phyloP scores from a whole-genome alignment of 2,888 invertebrate genomes.

The Ctena decussata region DNA sequence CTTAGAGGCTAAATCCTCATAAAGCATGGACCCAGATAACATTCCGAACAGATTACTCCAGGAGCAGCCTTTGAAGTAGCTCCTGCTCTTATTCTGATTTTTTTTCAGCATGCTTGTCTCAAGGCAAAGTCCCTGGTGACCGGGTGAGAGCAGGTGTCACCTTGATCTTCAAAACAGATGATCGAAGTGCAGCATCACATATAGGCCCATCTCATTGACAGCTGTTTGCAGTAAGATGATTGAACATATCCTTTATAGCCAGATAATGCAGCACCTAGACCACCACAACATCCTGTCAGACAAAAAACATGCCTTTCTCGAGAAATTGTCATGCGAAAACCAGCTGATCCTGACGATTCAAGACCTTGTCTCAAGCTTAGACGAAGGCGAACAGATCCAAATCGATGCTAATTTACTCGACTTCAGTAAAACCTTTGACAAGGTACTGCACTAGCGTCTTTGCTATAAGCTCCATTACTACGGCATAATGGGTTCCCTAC shows the following conservation, averaged over 20 bases:
- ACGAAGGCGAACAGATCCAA: conserved; percentile 37
- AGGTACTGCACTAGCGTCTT: background rate
- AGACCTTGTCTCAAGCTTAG: conserved; percentile 27
- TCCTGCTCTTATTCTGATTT: conserved; percentile 32
- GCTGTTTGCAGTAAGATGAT: conserved; percentile 50
- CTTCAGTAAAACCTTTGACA: conserved; percentile 48
- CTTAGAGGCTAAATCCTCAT: conserved; percentile 36
- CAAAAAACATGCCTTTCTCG: conserved; percentile 54
- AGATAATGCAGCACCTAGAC: conserved; percentile 41
- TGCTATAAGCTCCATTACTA: background rate
- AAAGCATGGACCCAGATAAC: conserved; percentile 35
- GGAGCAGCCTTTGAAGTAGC: conserved; percentile 32
- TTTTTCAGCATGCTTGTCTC: conserved; percentile 36
- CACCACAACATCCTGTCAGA: conserved; percentile 40
- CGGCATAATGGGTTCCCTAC: background rate
- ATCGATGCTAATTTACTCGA: conserved; percentile 59
- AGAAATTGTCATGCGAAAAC: conserved; percentile 39
- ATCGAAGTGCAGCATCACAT: conserved; percentile 47
- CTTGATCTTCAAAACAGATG: conserved; percentile 58
- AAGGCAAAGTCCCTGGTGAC: conserved; percentile 39
- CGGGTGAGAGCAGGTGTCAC: conserved; percentile 53
- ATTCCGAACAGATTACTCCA: conserved; percentile 32
- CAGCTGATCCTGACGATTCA: conserved; percentile 51
- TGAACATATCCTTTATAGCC: conserved; percentile 50
- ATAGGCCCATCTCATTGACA: conserved; percentile 60